Conservation (phyloP, 2,797 vertebrate species). For the Ambastaia sidthimunki region DNA sequence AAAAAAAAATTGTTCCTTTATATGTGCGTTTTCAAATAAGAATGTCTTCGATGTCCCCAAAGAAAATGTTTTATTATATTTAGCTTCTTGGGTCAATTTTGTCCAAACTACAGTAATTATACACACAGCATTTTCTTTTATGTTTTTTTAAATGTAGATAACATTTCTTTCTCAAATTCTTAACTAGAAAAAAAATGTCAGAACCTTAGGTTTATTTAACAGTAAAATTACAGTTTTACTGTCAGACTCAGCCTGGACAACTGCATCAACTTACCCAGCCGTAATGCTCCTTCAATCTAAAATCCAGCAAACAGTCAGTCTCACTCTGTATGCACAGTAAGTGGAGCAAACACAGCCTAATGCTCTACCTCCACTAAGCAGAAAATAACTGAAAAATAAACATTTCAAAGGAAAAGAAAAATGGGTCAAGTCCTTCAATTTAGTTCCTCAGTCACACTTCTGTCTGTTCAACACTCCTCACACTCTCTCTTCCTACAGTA, state of each 20-base stretch:
- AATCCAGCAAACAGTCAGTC: constrained; percentile 50
- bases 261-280: constrained; percentile 63
- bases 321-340: constrained; percentile 68
- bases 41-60: not conserved
- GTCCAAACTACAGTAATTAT: not conserved
- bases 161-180: not conserved
- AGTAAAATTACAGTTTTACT: not conserved
- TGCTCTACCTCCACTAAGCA: constrained; percentile 52
- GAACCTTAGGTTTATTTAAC: not conserved
- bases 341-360: constrained; percentile 67
- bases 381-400: constrained; percentile 13
- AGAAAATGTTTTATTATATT: not conserved
- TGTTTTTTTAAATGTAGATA: not conserved
- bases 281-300: constrained; percentile 39
- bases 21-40: too few relatives aligned
- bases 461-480: constrained; percentile 37
- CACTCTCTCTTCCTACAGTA: constrained; percentile 38
- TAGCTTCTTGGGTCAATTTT: not conserved
- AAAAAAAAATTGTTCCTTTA: too few relatives aligned
- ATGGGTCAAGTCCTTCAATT: constrained; percentile 7
- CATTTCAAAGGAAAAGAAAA: constrained; percentile 1
- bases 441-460: constrained; percentile 25
- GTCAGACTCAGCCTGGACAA: constrained; percentile 16
- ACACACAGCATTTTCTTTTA: not conserved
- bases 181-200: not conserved